Evolutionary conservation across 1,140 invertebrate species (phyloP).

Genomic region (Gryon sp.): DNA sequence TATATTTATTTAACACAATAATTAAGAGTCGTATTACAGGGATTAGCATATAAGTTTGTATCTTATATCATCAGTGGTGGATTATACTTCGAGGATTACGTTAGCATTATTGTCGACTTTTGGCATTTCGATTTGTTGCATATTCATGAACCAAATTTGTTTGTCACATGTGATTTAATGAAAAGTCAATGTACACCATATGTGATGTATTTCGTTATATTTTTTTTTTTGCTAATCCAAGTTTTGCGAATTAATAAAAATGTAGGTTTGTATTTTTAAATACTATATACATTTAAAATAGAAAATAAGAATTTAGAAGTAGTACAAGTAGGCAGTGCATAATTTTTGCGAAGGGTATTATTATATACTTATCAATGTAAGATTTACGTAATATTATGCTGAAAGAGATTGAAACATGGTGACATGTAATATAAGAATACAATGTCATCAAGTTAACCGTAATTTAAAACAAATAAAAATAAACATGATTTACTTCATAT

Average conservation of each 20-base stretch:
- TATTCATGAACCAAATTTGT: conserved; percentile 4
- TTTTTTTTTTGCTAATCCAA: no score
- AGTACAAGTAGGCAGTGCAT: no score
- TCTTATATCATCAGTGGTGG: conserved; percentile 9
- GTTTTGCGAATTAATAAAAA: no score
- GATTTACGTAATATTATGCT: conserved; percentile 6
- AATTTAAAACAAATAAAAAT: conserved; percentile 17
- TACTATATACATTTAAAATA: no score
- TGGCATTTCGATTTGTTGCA: conserved; percentile 23
- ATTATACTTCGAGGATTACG: conserved; percentile 12
- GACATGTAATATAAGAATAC: conserved; percentile 1
- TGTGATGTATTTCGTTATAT: neutral
- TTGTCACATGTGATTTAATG: neutral
- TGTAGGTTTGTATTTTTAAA: conserved; percentile 3
- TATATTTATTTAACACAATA: conserved; percentile 4
- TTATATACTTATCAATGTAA: conserved; percentile 8
- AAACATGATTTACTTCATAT: neutral
- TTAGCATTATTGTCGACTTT: conserved; percentile 12
- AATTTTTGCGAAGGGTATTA: conserved; percentile 4
- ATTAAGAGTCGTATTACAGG: conserved; percentile 15
- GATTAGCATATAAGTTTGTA: conserved; percentile 14
- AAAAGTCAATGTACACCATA: neutral
- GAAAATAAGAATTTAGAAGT: no score
- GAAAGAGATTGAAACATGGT: neutral
- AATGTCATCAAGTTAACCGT: conserved; percentile 6